Evolutionary conservation across 2,113 vertebrate species (phyloP).

Genomic region (Cynoglossus semilaevis): DNA sequence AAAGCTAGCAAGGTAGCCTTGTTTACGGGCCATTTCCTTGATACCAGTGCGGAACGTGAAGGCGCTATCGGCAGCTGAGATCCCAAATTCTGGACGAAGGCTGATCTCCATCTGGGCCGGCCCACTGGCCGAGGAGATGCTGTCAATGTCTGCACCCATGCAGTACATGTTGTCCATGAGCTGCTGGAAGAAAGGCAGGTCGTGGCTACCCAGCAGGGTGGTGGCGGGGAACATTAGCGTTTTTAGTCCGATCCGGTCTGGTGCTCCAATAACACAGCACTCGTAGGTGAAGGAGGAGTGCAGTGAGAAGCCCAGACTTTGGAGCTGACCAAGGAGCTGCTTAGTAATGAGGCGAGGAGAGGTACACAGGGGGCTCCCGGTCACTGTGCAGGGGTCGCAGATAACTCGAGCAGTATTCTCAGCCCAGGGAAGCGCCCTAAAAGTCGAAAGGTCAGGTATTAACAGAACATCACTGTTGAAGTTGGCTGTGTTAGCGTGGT

Average conservation of each 20-base stretch:
- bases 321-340: constrained; percentile 83
- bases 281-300: constrained; percentile 88
- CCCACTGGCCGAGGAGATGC: constrained; percentile 85
- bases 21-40: constrained; percentile 90
- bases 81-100: constrained; percentile 87
- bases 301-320: constrained; percentile 83
- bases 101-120: constrained; percentile 92
- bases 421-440: constrained; percentile 85
- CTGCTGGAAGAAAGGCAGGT: constrained; percentile 89
- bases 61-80: constrained; percentile 85
- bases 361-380: constrained; percentile 81
- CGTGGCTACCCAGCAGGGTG: constrained; percentile 84
- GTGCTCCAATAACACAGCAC: constrained; percentile 85
- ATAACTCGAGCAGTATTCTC: constrained; percentile 89
- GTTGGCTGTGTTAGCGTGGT: constrained; percentile 80
- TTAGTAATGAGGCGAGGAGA: constrained; percentile 88
- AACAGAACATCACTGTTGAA: constrained; percentile 90
- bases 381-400: constrained; percentile 87
- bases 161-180: constrained; percentile 89
- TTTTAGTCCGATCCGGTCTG: constrained; percentile 85
- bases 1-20: constrained; percentile 88
- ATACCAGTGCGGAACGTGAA: constrained; percentile 92
- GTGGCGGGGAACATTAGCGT: constrained; percentile 86
- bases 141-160: constrained; percentile 88
- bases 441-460: constrained; percentile 87